phyloP scores from a whole-genome alignment of 1,140 invertebrate species.

The Drosophila rhopaloa region DNA sequence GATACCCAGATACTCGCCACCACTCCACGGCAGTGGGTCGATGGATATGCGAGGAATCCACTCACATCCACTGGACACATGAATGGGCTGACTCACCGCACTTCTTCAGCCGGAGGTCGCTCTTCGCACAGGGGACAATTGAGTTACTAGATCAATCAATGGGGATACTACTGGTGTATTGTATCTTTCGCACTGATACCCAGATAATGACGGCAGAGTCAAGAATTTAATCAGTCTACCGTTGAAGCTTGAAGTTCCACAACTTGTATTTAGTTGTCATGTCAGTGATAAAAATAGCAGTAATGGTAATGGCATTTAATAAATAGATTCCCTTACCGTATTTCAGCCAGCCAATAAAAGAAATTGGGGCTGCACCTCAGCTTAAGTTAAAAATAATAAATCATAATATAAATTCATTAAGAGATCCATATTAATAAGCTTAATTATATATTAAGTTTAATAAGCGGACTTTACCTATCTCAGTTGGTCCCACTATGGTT shows the following conservation, averaged over 20 bases:
- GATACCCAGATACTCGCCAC: neutral
- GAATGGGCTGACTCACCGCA: conserved; percentile 31
- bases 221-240: neutral
- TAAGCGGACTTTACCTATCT: no score
- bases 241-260: no score
- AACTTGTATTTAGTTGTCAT: neutral
- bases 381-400: no score
- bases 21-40: neutral
- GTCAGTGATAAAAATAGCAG: neutral
- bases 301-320: neutral
- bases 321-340: no score
- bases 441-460: no score
- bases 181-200: neutral
- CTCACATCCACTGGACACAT: conserved; percentile 20
- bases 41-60: conserved; percentile 25
- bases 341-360: no score
- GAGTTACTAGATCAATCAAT: no score
- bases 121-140: neutral
- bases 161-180: neutral
- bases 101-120: neutral
- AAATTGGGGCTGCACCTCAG: no score
- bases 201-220: neutral
- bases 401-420: no score
- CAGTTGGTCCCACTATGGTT: no score
- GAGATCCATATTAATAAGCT: no score